Evolutionary conservation across 2,113 vertebrate genomes (phyloP).

Genomic region (Hyperoodon ampullatus): DNA sequence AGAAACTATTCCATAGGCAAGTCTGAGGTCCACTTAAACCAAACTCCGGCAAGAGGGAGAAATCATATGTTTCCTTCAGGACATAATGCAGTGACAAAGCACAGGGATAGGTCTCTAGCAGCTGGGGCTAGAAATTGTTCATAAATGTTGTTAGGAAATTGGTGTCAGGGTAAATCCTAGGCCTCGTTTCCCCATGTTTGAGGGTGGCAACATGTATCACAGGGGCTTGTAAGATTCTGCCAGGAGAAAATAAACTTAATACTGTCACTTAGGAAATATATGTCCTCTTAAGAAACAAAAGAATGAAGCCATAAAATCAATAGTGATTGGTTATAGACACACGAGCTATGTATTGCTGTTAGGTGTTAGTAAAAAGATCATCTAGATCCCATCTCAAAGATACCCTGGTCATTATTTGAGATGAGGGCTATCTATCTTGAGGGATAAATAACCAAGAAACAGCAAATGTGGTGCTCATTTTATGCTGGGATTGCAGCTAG

Average conservation of each 20-base stretch:
- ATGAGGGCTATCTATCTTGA: not conserved
- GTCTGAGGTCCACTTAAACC: not conserved
- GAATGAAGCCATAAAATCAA: not conserved
- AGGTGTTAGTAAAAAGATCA: not conserved
- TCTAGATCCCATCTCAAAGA: not conserved
- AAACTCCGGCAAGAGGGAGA: constrained; percentile 19
- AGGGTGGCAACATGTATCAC: not conserved
- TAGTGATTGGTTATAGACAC: not conserved
- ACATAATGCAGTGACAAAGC: not conserved
- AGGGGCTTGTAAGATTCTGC: not conserved
- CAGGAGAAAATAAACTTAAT: not conserved
- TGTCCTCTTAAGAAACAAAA: not conserved
- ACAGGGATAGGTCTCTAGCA: not conserved
- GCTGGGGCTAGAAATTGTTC: not conserved
- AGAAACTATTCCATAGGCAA: constrained; percentile 50
- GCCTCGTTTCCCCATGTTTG: not conserved
- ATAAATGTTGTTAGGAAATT: not conserved
- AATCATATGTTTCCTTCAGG: not conserved
- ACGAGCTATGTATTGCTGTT: not conserved
- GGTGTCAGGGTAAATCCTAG: not conserved
- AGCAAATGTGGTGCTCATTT: not conserved
- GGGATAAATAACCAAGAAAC: not conserved
- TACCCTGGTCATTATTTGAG: not conserved
- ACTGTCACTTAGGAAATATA: not conserved
- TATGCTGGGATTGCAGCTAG: not conserved